These are phyloP conservation scores for Meiosimyza decipiens DNA, from an alignment of 2,888 invertebrate species.

Conservation along the genomic window DNA sequence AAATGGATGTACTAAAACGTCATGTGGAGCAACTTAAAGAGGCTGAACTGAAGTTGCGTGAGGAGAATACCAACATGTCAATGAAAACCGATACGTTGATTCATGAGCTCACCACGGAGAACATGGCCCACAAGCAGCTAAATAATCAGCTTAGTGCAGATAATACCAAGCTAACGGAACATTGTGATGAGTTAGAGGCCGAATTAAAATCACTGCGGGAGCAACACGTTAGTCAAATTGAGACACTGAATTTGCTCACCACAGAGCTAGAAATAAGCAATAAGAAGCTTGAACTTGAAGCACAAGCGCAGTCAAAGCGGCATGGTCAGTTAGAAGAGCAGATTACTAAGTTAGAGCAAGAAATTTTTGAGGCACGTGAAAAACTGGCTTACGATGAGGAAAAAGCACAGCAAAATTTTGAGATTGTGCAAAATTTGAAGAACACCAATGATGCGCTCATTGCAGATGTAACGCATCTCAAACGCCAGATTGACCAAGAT, in stretches of 20 bases:
- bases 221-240: constrained; percentile 55
- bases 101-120: constrained; percentile 56
- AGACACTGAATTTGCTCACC: constrained; percentile 41
- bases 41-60: constrained; percentile 56
- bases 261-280: constrained; percentile 44
- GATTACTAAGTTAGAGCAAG: constrained; percentile 49
- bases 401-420: constrained; percentile 50
- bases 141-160: constrained; percentile 54
- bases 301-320: constrained; percentile 47
- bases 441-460: constrained; percentile 56
- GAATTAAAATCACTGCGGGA: constrained; percentile 53
- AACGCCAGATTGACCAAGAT: constrained; percentile 62
- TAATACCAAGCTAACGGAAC: constrained; percentile 50
- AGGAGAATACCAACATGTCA: constrained; percentile 53
- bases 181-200: constrained; percentile 49
- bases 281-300: constrained; percentile 44
- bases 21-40: constrained; percentile 65
- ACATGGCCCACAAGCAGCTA: constrained; percentile 53
- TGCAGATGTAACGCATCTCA: constrained; percentile 54
- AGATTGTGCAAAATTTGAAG: constrained; percentile 55
- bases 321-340: constrained; percentile 44
- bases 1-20: constrained; percentile 69
- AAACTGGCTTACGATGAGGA: constrained; percentile 51
- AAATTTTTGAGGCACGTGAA: constrained; percentile 53
- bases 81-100: constrained; percentile 58